Conservation (phyloP, 2,113 vertebrate genomes). For the Rhodinocichla rosea region DNA sequence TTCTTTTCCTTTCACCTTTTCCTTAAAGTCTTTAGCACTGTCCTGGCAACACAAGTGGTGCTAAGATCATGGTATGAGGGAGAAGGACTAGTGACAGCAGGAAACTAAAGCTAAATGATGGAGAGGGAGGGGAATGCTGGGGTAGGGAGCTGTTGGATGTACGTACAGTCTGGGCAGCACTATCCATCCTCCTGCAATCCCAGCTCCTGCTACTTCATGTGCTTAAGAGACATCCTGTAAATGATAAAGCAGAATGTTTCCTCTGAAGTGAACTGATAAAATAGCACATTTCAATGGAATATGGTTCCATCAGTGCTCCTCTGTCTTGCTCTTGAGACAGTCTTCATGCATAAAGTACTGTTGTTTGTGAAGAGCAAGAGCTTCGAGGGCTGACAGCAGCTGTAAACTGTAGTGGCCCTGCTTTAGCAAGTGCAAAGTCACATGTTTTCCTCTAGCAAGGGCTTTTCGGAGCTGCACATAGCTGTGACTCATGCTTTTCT, state of each 20-base stretch:
- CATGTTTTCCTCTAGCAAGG: constrained; percentile 57
- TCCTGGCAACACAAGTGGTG: background rate
- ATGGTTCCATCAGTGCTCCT: constrained; percentile 48
- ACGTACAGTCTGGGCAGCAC: background rate
- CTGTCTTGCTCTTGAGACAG: constrained; percentile 64
- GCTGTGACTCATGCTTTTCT: constrained; percentile 50
- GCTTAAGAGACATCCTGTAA: background rate
- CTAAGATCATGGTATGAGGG: constrained; percentile 8
- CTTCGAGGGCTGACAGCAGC: constrained; percentile 50
- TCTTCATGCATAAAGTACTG: constrained; percentile 63
- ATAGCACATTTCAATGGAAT: constrained; percentile 33
- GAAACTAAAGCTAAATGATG: background rate
- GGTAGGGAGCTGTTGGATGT: background rate
- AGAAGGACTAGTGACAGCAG: background rate
- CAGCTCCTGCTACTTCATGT: constrained; percentile 2
- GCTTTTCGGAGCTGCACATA: constrained; percentile 15
- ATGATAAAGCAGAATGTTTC: constrained; percentile 35
- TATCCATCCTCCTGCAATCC: background rate
- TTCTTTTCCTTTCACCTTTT: background rate
- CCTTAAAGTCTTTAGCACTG: background rate
- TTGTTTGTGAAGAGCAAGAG: constrained; percentile 67
- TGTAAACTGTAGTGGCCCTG: constrained; percentile 62
- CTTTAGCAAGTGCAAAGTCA: constrained; percentile 60
- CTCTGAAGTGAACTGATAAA: constrained; percentile 57
- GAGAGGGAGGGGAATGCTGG: background rate